Evolutionary conservation across 2,113 vertebrate genomes (phyloP).

Genomic region (Tapirus terrestris): DNA sequence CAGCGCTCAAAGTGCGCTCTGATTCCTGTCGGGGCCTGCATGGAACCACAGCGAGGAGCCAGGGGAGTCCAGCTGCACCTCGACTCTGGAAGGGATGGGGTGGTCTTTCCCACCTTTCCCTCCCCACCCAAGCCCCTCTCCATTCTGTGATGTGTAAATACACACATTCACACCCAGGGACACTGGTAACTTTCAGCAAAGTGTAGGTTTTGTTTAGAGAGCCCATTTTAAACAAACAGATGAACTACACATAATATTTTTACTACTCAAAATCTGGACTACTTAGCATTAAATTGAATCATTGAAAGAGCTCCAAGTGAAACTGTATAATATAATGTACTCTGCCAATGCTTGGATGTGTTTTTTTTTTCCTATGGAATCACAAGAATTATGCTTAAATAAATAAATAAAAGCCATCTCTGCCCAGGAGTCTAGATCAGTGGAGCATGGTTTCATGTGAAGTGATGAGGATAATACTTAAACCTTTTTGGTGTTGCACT

Average conservation of each 20-base stretch:
- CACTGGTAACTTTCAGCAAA: constrained; percentile 70
- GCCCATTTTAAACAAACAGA: constrained; percentile 88
- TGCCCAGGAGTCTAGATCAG: constrained; percentile 47
- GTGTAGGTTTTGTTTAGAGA: constrained; percentile 84
- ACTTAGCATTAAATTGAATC: constrained; percentile 85
- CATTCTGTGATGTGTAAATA: constrained; percentile 16
- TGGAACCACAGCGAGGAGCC: not conserved
- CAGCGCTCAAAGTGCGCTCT: not conserved
- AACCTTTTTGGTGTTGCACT: not conserved
- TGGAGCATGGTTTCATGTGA: not conserved
- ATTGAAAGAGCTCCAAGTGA: constrained; percentile 86
- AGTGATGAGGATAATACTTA: not conserved
- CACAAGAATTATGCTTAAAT: constrained; percentile 63
- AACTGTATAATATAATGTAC: constrained; percentile 78
- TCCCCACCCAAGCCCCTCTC: not conserved
- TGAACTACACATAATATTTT: constrained; percentile 88
- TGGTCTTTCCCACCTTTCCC: not conserved
- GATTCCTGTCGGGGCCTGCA: not conserved
- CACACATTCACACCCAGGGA: constrained; percentile 42
- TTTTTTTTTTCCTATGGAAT: constrained; percentile 47
- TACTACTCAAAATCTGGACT: constrained; percentile 88
- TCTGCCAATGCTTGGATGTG: constrained; percentile 80
- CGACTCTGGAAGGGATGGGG: not conserved
- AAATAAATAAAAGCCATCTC: constrained; percentile 63
- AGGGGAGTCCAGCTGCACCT: not conserved